Evolutionary conservation across 2,797 vertebrate species (phyloP).

Genomic region (Ara ararauna): DNA sequence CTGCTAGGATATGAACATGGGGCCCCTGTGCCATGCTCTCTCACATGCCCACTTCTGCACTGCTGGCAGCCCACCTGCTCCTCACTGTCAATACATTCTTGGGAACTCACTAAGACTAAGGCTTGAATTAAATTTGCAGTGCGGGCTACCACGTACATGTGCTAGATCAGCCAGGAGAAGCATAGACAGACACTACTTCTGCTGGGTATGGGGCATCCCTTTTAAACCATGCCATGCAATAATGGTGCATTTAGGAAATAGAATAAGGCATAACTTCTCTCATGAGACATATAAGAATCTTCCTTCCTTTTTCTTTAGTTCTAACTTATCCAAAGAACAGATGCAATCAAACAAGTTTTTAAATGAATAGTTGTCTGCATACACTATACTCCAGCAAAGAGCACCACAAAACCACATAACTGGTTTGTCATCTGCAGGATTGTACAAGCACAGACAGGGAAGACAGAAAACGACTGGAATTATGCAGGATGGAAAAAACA

Average conservation of each 20-base stretch:
- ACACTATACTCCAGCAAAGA: not conserved
- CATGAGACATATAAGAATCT: not conserved
- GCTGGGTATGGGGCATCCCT: not conserved
- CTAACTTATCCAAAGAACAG: not conserved
- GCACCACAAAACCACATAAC: conserved; percentile 48
- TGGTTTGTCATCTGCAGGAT: conserved; percentile 26
- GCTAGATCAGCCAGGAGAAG: not conserved
- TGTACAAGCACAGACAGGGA: not conserved
- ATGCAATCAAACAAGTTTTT: conserved; percentile 1
- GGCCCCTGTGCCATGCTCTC: not conserved
- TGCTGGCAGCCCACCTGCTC: not conserved
- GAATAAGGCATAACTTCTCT: not conserved
- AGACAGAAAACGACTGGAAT: not conserved
- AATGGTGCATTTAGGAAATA: not conserved
- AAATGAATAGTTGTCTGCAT: not conserved
- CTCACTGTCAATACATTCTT: not conserved
- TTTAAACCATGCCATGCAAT: not conserved
- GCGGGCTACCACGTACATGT: not conserved
- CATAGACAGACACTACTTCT: not conserved
- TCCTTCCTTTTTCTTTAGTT: not conserved
- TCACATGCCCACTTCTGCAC: not conserved
- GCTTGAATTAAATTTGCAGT: not conserved
- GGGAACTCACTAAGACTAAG: not conserved
- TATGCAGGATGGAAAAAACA: not conserved
- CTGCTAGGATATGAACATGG: not conserved